phyloP scores from a whole-genome alignment of 2,888 invertebrate genomes.

The Eristalis tenax region DNA sequence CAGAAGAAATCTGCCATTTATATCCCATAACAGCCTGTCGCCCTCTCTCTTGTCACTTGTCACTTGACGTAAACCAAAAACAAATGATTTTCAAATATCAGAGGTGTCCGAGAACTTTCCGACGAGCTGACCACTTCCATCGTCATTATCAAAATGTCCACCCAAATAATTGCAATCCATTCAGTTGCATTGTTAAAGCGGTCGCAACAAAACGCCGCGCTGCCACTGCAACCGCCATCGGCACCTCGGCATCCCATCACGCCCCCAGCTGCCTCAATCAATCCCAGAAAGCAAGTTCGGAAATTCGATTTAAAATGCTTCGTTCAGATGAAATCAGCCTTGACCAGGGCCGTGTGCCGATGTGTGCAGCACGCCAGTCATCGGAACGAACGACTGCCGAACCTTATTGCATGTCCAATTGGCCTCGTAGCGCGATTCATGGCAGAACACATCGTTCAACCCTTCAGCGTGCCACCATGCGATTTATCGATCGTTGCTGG shows the following conservation, averaged over 20 bases:
- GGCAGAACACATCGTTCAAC: constrained; percentile 11
- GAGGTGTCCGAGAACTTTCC: no score
- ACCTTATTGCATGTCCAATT: constrained; percentile 68
- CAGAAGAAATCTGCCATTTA: no score
- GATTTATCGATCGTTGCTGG: constrained; percentile 29
- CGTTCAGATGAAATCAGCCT: constrained; percentile 53
- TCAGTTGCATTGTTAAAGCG: no score
- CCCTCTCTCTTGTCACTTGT: no score
- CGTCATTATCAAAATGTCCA: no score
- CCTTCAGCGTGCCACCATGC: constrained; percentile 20
- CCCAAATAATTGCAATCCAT: no score
- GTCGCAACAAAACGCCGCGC: no score
- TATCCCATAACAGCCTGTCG: no score
- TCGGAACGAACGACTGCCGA: constrained; percentile 46
- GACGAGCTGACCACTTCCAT: no score
- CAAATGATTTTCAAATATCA: no score
- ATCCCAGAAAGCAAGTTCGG: constrained; percentile 14
- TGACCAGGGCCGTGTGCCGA: constrained; percentile 52
- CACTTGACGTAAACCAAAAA: no score
- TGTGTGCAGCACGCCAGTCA: constrained; percentile 44
- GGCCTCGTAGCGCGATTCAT: constrained; percentile 46
- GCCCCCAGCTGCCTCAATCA: neutral
- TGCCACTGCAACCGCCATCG: no score
- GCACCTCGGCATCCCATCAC: neutral
- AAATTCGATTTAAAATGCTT: constrained; percentile 35